Base-by-base conservation (phyloP, 2,113 vertebrate species). In the Ochotona princeps region DNA sequence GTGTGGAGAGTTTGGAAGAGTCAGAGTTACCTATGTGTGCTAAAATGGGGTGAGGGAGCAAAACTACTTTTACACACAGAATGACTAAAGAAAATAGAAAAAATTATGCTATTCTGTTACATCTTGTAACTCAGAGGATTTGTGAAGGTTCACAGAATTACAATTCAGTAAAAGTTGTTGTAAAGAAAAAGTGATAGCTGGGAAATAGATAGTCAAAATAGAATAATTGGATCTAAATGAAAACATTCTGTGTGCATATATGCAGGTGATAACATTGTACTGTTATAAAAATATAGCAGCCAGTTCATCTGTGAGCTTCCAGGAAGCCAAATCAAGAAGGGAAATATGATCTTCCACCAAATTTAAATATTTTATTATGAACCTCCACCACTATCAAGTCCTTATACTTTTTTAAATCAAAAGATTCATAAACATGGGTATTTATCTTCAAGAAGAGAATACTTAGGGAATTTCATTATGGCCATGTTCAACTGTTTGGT, bases 391-490 rank as follows among this genome's bases (percentile, higher is more conserved):
- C 76, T 82, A 96, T 85, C 86, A 83, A 73, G 84, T 95, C 82
- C 63, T 96, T 20, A 83, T 93, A 67, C 65, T 88, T 92, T 95
- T 76, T 95, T 97, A 44, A 44, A 89, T 95, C 89, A 79, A 89
- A 84, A 95, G 65, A 72, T 26, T 97, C 78, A 92, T 91, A 91
- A 93, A 84, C 84, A 78, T 95, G 79, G 90, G 76, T 96, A 94
- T 94, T 96, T 97, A 95, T 95, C 96, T 95, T 91, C 69, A 93
- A 88, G 87, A 92, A 95, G 91, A 95, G 92, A 96, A 93, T 95
- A 96, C 92, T 96, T 95, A 94, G 74, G 93, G 60, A 96, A 88
- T 96, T 96, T 94, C 93, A 96, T 96, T 96, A 96, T 95, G 96
- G 94, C 88, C 92, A 93, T 95, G 94, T 94, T 96, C 89, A 95